Evolutionary conservation across 2,888 invertebrate species (phyloP), one percentile per base, ranked within the genome.

Genomic region (Andricus quercusramuli): DNA sequence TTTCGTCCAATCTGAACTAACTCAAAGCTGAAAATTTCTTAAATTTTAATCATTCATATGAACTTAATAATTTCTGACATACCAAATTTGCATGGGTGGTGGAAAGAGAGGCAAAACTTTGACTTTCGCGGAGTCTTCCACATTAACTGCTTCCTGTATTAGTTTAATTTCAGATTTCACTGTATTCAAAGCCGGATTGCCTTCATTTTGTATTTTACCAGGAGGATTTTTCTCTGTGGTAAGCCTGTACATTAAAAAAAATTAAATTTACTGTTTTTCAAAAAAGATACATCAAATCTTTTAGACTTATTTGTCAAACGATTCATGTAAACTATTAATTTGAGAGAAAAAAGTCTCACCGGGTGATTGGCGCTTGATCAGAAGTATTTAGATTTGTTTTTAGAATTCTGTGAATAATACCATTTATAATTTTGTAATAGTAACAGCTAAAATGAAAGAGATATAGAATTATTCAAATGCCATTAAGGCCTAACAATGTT

Each of bases 351-450:
- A 44, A 44, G 15, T 68, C 20, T 68, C 29, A 70, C 70, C 70
- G 51, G 9, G 22, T 70, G 11, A 56, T 8, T 70, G 47, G 29
- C 17, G 17, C 17, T 25, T 17, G 17, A 29, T 70, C 47, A 29
- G 20, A 11, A 51, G 2, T 17, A 9, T 51, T 20, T 51, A 20
- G 13, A 37, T 74, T 32, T 13, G 20, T 74, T 32, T 32, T 29
- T 2, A 74, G 29, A 56, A 56, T 37, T 47, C 56, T 74, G 32
- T 74, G 29, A 56, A 74, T 74, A n/a, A 74, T n/a, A 20, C 74
- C 74, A 74, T 74, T 56, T 6, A 56, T 6, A 29, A 74, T 56
- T 56, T 74, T 74, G 47, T 74, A 74, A 29, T 56, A 56, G 32
- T 56, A 74, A 56, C 2, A n/a, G 29, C 74, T 74, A 56, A 20